These are phyloP conservation scores for Panzeria rudis DNA, from an alignment of 2,888 invertebrate genomes.

Conservation along the genomic window DNA sequence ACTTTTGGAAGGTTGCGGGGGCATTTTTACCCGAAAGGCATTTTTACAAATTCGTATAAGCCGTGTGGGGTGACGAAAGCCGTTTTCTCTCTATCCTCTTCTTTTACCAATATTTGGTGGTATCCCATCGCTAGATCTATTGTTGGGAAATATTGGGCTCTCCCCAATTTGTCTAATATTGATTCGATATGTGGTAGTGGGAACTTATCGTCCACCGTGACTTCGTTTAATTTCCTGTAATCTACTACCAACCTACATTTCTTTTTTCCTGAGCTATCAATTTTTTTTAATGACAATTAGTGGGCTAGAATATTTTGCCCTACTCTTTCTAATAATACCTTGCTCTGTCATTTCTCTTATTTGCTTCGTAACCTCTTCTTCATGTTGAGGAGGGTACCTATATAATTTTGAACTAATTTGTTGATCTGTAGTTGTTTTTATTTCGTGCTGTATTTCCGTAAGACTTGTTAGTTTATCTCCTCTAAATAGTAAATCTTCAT, in stretches of 20 bases:
- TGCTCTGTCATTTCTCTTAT: not conserved
- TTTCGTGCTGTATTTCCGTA: not conserved
- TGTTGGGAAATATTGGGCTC: constrained; percentile 6
- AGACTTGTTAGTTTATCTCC: not conserved
- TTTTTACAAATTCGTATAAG: constrained; percentile 47
- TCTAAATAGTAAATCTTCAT: not conserved
- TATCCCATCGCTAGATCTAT: constrained; percentile 2
- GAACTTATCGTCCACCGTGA: not conserved
- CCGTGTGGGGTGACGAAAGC: constrained; percentile 9
- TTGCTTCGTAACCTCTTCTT: not conserved
- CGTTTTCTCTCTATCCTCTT: constrained; percentile 21
- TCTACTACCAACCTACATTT: not conserved
- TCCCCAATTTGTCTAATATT: not conserved
- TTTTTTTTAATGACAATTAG: constrained; percentile 2
- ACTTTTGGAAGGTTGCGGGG: constrained; percentile 38
- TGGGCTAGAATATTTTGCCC: constrained; percentile 17
- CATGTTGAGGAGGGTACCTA: constrained; percentile 33
- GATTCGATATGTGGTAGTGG: not conserved
- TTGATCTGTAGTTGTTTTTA: not conserved
- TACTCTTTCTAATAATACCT: constrained; percentile 13
- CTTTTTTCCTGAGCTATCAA: not conserved
- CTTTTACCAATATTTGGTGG: constrained; percentile 7
- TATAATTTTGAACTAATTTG: constrained; percentile 31
- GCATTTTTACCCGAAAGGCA: constrained; percentile 59
- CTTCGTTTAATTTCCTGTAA: no score